A percentile compares a stretch with the other conserved stretches of the same genome.
Evolutionary conservation across 2,797 vertebrate species (phyloP).

Genomic region (Paratrypauchen microcephalus): DNA sequence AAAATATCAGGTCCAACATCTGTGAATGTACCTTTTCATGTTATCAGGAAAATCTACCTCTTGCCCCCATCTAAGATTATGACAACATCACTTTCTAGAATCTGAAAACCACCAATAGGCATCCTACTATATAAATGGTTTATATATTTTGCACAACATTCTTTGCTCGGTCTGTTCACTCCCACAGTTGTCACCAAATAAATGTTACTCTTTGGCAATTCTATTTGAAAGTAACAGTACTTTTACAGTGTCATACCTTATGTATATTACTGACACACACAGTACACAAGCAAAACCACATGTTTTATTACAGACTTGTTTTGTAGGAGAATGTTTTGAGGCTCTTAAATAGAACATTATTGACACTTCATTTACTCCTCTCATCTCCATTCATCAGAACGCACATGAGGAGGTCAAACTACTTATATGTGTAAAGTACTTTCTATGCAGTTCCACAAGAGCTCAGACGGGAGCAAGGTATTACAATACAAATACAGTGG

Average conservation of each 20-base stretch:
- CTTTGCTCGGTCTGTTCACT: no score
- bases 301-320: not conserved
- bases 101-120: no score
- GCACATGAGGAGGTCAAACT: not conserved
- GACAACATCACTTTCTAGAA: no score
- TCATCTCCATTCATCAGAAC: not conserved
- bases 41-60: no score
- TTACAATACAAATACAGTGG: no score
- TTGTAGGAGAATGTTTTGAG: conserved; percentile 9
- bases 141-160: no score
- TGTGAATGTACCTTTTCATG: no score
- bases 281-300: not conserved
- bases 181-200: no score
- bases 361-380: conserved; percentile 8
- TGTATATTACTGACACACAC: not conserved
- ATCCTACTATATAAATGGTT: no score
- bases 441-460: not conserved
- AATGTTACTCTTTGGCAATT: no score
- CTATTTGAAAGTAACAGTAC: not conserved
- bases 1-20: no score
- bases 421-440: not conserved
- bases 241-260: not conserved
- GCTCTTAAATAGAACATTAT: conserved; percentile 6
- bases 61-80: no score
- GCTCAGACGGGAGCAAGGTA: not conserved